Base-by-base conservation (phyloP, 2,888 invertebrate species). In the Schizotus pectinicornis region DNA sequence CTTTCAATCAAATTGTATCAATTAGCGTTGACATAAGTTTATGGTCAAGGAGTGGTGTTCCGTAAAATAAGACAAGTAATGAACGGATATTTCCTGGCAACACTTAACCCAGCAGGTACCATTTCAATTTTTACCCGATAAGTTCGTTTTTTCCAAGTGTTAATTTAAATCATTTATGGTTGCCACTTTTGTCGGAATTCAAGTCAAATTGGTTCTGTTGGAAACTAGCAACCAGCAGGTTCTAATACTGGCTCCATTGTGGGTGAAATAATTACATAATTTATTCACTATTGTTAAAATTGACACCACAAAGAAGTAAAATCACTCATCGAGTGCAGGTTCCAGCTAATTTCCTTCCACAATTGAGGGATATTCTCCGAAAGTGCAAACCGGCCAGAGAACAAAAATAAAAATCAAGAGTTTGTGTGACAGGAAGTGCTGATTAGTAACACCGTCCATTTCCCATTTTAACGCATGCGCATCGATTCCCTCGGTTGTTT, bases 381-480 rank as follows among this genome's bases (percentile, higher is more conserved):
- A 61, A 51, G 51, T 42, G 57, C 51, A 39, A 53, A 52, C 53
- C 38, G 50, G 46, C 42, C 30, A 42, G 61, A 59, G 55, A 43
- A 53, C 56, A 58, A 52, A 33, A 53, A 14, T n/a, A 37, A 13
- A 45, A 56, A 49, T 33, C 55, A 61, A 60, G 55, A 52, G 32
- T 41, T 34, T 51, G 59, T 62, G 54, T 32, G 53, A 62, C 58
- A 64, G 64, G 64, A 64, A 60, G 56, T 49, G 22, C 39, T 53
- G 58, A 64, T 64, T 64, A 56, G 64, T 46, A 47, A 64, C 64
- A 64, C 59, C 52, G 48, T 48, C 39, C 41, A 51, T 63, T 64
- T 62, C 56, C 54, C 36, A 42, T 49, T 34, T 13, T 38, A 38
- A 42, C 47, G 49, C 52, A 56, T 56, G 48, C 52, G 51, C 53